Evolutionary conservation across 2,797 vertebrate genomes (phyloP), one percentile per base, ranked within the genome.

Genomic region (Tamandua tetradactyla): DNA sequence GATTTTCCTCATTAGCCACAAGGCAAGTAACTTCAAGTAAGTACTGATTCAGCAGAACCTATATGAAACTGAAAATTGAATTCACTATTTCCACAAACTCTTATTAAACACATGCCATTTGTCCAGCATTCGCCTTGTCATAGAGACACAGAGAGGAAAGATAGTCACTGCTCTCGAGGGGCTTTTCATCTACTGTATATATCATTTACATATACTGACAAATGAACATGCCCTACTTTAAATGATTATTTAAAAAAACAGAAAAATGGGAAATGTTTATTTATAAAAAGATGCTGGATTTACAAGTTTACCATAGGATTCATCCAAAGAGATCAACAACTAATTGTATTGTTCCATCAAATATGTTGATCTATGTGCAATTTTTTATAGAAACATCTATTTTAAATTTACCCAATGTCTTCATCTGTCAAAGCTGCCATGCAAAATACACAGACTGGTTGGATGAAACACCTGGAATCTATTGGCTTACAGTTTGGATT

Each of bases 331-430:
- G 66, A 6, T 32, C 59, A 32, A 35, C 25, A 66, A 68, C 47
- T 55, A 55, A 55, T 57, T 57, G 1, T 42, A 42, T 69, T n/a
- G 59, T 75, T 74, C 4, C 27, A 40, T 74, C 74, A 47, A 40
- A 90, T 66, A 44, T 71, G 13, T 85, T 87, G 42, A 93, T 76
- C 93, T 93, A 47, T 44, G 11, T 62, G 37, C 42, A 66, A 18
- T 37, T 95, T 95, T 94, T 94, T 59, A 80, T 86, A 87, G 55
- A 78, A 82, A 80, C 61, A 7, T 13, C 40, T 72, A 40, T 84
- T 93, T 68, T 15, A 52, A 52, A 52, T 52, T 52, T 52, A 52
- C 49, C 49, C 49, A 52, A 15, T 49, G 47, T 52, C 49, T 52
- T 52, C 5, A 15, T 52, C 17, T 52, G 49, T 17, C 49, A 15